Evolutionary conservation across 1,140 invertebrate species (phyloP), one percentile per base, ranked within the genome.

Genomic region (Hyposmocoma kahamanoa): DNA sequence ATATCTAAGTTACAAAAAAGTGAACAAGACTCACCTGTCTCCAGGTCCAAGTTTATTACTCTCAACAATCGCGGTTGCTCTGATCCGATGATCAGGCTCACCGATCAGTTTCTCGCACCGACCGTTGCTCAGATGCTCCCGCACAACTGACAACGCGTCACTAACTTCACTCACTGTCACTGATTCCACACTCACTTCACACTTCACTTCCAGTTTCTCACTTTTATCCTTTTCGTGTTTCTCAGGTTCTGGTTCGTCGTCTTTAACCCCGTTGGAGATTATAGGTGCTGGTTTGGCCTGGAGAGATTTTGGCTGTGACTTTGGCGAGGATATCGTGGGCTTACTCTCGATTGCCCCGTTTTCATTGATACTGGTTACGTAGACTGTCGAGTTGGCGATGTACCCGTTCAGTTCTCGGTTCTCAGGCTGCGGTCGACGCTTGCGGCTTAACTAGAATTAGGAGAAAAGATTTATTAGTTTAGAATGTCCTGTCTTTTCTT

Each of bases 331-430:
- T 61, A 81, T 89, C 61, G 81, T 88, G 13, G 86, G 90, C 68
- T 82, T 89, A 70, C 73, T 90, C 53, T 87, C 84, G 54, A 88
- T 86, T 19, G 88, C 84, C 60, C 90, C 90, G 64, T 90, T 90
- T 62, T 90, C 89, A 63, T 89, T 90, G 52, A 91, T 90, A 45
- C 92, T 93, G 42, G 93, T 94, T 48, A 94, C 92, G 87, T 94
- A 95, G 50, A 95, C 93, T 18, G 92, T 91, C 22, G 91, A 91
- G 72, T 89, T 91, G 58, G 91, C 91, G 54, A 93, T 91, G 72
- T 92, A 91, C 15, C 91, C 91, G 87, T 92, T 92, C 50, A 92
- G 80, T 53, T 93, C 92, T 50, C 87, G 56, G 51, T 75, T 83
- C 45, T 83, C 79, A 22, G 79, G 66, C 54, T 87, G 86, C 53